Evolutionary conservation across 1,140 invertebrate species (phyloP).

Genomic region (Steinernema feltiae): DNA sequence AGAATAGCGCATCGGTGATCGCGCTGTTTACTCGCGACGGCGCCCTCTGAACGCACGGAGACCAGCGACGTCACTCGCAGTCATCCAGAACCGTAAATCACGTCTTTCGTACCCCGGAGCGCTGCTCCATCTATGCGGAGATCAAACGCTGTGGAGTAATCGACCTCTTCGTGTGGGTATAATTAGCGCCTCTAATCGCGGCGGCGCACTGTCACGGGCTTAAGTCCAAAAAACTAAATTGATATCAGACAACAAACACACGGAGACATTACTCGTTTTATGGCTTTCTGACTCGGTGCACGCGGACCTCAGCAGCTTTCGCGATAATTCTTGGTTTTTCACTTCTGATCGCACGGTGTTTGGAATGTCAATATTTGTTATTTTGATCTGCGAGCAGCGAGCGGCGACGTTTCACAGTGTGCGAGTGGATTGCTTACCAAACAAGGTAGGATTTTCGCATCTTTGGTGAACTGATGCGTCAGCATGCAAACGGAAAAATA

Average conservation of each 20-base stretch:
- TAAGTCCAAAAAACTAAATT: neutral
- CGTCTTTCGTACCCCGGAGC: neutral
- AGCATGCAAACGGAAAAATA: too few relatives aligned
- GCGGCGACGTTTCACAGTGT: too few relatives aligned
- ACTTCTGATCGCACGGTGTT: neutral
- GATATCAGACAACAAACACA: neutral
- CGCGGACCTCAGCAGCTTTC: neutral
- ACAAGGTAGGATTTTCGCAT: neutral
- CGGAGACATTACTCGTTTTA: neutral
- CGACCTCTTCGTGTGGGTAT: neutral
- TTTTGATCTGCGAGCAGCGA: too few relatives aligned
- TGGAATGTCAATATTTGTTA: too few relatives aligned
- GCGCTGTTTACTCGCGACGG: neutral
- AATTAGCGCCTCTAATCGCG: neutral
- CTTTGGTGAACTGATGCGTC: too few relatives aligned
- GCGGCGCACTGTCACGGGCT: neutral
- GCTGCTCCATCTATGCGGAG: neutral
- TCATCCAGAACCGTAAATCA: neutral
- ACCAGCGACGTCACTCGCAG: neutral
- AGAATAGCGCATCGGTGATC: neutral
- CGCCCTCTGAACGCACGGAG: neutral
- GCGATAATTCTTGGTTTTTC: neutral
- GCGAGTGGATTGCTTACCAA: neutral
- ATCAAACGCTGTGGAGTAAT: neutral
- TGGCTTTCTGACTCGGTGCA: neutral